A percentile compares a stretch with the other conserved stretches of the same genome.
These are phyloP conservation scores for Sebastes variabilis DNA, from an alignment of 2,797 vertebrate species.

Conservation along the genomic window DNA sequence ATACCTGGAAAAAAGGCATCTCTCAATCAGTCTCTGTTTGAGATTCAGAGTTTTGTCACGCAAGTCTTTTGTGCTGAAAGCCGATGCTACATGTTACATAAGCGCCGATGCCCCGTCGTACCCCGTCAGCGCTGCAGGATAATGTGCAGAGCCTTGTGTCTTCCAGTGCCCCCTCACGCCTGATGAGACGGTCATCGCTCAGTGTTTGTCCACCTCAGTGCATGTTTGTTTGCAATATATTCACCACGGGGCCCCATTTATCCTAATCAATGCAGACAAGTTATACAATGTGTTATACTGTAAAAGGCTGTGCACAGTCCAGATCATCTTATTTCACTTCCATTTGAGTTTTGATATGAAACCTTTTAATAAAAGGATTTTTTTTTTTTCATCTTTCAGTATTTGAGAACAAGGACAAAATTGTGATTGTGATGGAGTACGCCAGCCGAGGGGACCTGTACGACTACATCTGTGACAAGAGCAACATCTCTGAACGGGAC, in stretches of 20 bases:
- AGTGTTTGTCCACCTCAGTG: constrained; percentile 34
- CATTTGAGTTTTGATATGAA: background rate
- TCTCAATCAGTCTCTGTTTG: constrained; percentile 47
- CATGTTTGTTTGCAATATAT: constrained; percentile 13
- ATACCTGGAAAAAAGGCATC: constrained; percentile 18
- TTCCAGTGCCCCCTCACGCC: constrained; percentile 30
- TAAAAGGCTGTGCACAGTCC: background rate
- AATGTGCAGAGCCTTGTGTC: constrained; percentile 48
- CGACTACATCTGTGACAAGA: constrained; percentile 91
- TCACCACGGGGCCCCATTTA: background rate
- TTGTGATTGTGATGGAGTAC: constrained; percentile 98
- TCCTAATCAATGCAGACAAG: background rate
- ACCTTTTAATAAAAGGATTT: background rate
- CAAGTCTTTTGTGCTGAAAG: constrained; percentile 65
- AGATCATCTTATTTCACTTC: background rate
- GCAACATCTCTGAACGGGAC: constrained; percentile 86
- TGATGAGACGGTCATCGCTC: constrained; percentile 40
- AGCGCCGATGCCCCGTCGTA: constrained; percentile 13
- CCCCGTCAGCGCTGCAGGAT: constrained; percentile 6
- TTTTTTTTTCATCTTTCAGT: constrained; percentile 78
- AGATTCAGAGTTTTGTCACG: constrained; percentile 60
- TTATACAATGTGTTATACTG: background rate
- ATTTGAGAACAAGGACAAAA: constrained; percentile 97
- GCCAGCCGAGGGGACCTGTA: constrained; percentile 94
- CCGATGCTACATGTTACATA: constrained; percentile 57